A percentile compares a stretch with the other conserved stretches of the same genome.
Evolutionary conservation across 2,797 vertebrate genomes (phyloP).

Genomic region (Chloroceryle amazona): DNA sequence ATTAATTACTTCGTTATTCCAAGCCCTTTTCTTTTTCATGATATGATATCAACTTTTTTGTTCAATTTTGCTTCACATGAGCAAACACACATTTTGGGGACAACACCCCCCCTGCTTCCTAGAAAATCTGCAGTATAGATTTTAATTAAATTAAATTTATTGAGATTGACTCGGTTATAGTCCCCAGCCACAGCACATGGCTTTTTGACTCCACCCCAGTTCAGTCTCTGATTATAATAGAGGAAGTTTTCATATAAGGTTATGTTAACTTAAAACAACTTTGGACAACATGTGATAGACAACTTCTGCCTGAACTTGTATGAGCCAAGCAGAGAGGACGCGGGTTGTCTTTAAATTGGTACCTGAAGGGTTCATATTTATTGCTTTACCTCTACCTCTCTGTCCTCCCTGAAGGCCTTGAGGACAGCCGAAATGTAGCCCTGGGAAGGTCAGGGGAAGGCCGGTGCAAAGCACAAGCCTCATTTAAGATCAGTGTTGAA

Average conservation of each 20-base stretch:
- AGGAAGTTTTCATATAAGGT: not conserved
- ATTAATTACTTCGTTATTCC: slow-evolving; percentile 67
- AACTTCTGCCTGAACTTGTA: not conserved
- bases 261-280: not conserved
- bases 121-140: not conserved
- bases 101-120: not conserved
- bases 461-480: not conserved
- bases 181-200: not conserved
- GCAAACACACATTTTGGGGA: not conserved
- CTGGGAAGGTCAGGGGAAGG: not conserved
- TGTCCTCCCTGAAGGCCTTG: not conserved
- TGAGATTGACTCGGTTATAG: not conserved
- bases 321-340: not conserved
- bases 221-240: not conserved
- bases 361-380: not conserved
- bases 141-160: not conserved
- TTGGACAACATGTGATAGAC: not conserved
- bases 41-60: slow-evolving; percentile 1
- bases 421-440: not conserved
- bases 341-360: not conserved
- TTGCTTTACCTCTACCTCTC: not conserved
- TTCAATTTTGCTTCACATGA: slow-evolving; percentile 5
- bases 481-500: not conserved
- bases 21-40: slow-evolving; percentile 26
- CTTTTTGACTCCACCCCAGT: not conserved